Conservation (phyloP, 1,140 invertebrate genomes). For the Matsumurasca onukii region DNA sequence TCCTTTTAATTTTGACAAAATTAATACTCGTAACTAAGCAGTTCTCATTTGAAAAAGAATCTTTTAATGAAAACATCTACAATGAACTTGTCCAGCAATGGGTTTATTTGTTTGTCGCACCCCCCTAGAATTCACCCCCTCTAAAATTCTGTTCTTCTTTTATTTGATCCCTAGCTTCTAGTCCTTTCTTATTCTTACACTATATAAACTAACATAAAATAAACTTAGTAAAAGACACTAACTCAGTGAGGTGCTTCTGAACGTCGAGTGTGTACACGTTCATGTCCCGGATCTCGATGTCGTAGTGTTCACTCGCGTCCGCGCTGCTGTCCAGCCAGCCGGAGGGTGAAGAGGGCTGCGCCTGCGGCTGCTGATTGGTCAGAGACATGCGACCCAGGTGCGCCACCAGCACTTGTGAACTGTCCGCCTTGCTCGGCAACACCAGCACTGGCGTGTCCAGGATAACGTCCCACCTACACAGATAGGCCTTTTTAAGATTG, state of each 20-base stretch:
- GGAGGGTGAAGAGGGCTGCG: background rate
- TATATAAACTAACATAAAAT: too few relatives aligned
- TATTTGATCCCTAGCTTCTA: too few relatives aligned
- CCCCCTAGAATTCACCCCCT: too few relatives aligned
- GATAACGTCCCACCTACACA: constrained; percentile 65
- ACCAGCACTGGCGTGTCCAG: constrained; percentile 90
- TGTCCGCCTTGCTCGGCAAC: constrained; percentile 74
- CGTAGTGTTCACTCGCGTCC: constrained; percentile 49
- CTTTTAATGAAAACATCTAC: too few relatives aligned
- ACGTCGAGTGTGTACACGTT: constrained; percentile 75
- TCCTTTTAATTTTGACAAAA: too few relatives aligned
- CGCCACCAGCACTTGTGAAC: constrained; percentile 84
- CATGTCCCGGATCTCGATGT: constrained; percentile 79
- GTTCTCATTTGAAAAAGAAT: too few relatives aligned
- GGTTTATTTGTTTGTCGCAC: too few relatives aligned
- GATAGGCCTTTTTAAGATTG: background rate
- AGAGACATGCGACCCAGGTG: constrained; percentile 89
- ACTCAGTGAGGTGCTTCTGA: constrained; percentile 28
- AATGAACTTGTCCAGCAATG: too few relatives aligned
- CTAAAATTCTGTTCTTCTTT: too few relatives aligned
- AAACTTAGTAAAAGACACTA: constrained; percentile 28
- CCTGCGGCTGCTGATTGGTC: constrained; percentile 35
- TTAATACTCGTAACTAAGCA: too few relatives aligned
- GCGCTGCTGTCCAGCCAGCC: constrained; percentile 32
- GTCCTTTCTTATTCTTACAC: too few relatives aligned